Evolutionary conservation across 2,113 vertebrate species (phyloP).

Genomic region (Balaenoptera acutorostrata): DNA sequence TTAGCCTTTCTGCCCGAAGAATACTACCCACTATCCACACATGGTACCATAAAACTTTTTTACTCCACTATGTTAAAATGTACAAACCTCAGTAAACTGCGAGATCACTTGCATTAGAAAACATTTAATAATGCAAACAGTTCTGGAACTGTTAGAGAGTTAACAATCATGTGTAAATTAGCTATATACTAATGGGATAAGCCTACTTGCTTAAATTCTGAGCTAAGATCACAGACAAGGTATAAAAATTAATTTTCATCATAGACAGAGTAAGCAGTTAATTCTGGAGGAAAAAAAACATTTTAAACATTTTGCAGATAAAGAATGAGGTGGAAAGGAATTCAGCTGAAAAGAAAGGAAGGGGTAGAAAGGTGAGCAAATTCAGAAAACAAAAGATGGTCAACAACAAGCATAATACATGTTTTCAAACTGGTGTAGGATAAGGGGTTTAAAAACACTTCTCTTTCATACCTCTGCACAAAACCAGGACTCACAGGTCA

Average conservation of each 20-base stretch:
- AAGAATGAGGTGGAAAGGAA: background rate
- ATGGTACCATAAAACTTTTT: background rate
- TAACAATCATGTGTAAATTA: background rate
- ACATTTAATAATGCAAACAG: background rate
- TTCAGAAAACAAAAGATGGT: background rate
- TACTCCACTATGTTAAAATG: background rate
- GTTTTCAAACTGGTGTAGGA: background rate
- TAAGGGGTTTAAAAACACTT: background rate
- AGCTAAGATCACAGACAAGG: background rate
- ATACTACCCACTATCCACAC: background rate
- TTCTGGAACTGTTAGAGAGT: background rate
- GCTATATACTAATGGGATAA: background rate
- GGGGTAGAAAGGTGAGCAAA: background rate
- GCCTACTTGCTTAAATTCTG: slow-evolving; percentile 2
- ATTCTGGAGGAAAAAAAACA: background rate
- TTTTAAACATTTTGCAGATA: background rate
- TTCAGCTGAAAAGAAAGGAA: background rate
- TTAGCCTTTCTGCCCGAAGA: background rate
- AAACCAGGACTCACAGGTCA: background rate
- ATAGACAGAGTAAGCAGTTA: background rate
- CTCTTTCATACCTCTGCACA: background rate
- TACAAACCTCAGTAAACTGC: background rate
- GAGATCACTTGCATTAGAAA: background rate
- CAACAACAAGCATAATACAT: background rate
- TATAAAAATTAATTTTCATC: background rate